These are phyloP conservation scores for Liodrosophila aerea DNA, from an alignment of 2,888 invertebrate genomes.

Conservation along the genomic window DNA sequence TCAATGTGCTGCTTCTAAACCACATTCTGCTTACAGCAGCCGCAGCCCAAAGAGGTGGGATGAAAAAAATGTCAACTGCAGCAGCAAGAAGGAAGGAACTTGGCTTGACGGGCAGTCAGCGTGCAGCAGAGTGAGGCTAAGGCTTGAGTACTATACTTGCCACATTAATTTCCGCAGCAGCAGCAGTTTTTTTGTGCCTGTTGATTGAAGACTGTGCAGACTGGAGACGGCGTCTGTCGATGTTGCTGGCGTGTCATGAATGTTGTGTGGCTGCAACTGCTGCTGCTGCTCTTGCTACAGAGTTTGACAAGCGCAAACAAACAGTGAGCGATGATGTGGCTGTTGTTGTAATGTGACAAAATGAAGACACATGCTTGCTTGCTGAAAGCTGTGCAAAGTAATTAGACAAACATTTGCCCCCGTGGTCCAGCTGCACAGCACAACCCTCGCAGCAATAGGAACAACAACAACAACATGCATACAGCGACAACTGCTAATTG, in stretches of 20 bases:
- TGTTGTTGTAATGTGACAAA: slow-evolving; percentile 58
- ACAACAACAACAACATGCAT: slow-evolving; percentile 17
- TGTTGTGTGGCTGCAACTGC: slow-evolving; percentile 51
- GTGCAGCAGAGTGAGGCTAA: too few relatives aligned
- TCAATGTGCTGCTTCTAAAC: too few relatives aligned
- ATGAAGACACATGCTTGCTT: slow-evolving; percentile 78
- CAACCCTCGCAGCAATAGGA: slow-evolving; percentile 31
- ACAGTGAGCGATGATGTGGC: slow-evolving; percentile 44
- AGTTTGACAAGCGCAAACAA: slow-evolving; percentile 71
- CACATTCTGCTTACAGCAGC: too few relatives aligned
- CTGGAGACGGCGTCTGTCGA: slow-evolving; percentile 47
- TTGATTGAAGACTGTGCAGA: slow-evolving; percentile 51
- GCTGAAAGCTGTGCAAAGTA: slow-evolving; percentile 80
- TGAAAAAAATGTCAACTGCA: slow-evolving; percentile 55
- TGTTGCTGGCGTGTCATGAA: slow-evolving; percentile 45
- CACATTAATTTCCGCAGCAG: slow-evolving; percentile 73
- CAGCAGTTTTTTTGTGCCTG: slow-evolving; percentile 30
- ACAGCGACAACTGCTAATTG: slow-evolving; percentile 73
- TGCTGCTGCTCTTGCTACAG: slow-evolving; percentile 31
- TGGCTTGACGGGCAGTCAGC: slow-evolving; percentile 38
- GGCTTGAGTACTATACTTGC: slow-evolving; percentile 47
- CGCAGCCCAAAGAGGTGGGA: slow-evolving; percentile 14
- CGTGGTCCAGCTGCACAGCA: slow-evolving; percentile 47
- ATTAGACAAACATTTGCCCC: slow-evolving; percentile 78
- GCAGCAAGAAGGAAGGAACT: slow-evolving; percentile 38